Percentiles rank a stretch among this genome's conserved stretches.
Evolutionary conservation across 2,888 invertebrate species (phyloP).

Genomic region (Carabus problematicus): DNA sequence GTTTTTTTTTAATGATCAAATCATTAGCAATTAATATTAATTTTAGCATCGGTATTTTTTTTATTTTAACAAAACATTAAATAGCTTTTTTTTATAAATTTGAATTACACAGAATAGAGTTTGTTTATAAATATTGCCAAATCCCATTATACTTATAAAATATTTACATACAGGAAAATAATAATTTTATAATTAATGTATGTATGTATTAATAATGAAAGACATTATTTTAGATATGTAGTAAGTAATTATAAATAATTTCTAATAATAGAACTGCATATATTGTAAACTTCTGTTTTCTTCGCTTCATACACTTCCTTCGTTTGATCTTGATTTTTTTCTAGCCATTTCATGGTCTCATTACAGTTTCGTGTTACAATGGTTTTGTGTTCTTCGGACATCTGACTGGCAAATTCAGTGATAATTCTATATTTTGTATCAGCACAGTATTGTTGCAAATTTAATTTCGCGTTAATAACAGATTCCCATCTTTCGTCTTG

Average conservation of each 20-base stretch:
- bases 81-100: no score
- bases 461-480: slow-evolving; percentile 10
- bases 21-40: no score
- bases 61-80: no score
- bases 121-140: no score
- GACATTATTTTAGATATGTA: no score
- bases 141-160: no score
- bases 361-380: slow-evolving; percentile 19
- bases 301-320: slow-evolving; percentile 27
- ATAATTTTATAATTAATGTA: no score
- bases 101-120: no score
- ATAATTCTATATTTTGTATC: slow-evolving; percentile 12
- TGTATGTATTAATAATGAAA: no score
- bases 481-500: slow-evolving; percentile 34
- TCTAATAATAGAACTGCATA: slow-evolving; percentile 29
- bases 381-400: slow-evolving; percentile 18
- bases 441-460: slow-evolving; percentile 18
- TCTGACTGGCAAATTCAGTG: not conserved
- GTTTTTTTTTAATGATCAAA: no score
- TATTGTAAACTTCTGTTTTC: slow-evolving; percentile 30
- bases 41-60: no score
- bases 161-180: no score
- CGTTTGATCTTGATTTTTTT: slow-evolving; percentile 14
- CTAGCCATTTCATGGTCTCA: slow-evolving; percentile 26
- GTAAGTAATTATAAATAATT: slow-evolving; percentile 12